These are phyloP conservation scores for Enchytraeus crypticus DNA, from an alignment of 2,888 invertebrate species.

Conservation along the genomic window DNA sequence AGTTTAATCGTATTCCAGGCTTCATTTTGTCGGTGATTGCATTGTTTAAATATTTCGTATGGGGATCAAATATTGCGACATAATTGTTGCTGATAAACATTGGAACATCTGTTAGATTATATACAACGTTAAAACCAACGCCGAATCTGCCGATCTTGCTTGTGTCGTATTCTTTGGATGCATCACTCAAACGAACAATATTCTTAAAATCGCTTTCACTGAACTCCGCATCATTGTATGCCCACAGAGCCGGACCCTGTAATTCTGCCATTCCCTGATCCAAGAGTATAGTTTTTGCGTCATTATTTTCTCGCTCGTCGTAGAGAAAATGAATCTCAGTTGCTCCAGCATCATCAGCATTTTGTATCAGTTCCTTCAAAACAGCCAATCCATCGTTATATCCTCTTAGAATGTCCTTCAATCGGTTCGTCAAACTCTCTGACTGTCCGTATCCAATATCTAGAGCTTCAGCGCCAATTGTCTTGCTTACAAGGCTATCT, in stretches of 20 bases:
- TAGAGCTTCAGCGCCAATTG: conserved; percentile 28
- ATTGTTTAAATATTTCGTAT: conserved; percentile 31
- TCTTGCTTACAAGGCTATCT: conserved; percentile 29
- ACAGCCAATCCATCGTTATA: conserved; percentile 39
- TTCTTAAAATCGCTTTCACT: conserved; percentile 34
- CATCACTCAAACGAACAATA: conserved; percentile 34
- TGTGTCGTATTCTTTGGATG: conserved; percentile 32
- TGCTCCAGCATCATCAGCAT: conserved; percentile 40
- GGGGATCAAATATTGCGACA: conserved; percentile 41
- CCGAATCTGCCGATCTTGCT: conserved; percentile 40
- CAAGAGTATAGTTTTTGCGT: conserved; percentile 26
- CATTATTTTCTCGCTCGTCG: conserved; percentile 33
- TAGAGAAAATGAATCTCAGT: conserved; percentile 33
- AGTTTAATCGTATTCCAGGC: conserved; percentile 31
- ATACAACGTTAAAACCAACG: conserved; percentile 42
- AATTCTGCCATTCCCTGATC: conserved; percentile 31
- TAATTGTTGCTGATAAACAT: conserved; percentile 34
- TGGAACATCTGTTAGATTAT: conserved; percentile 43
- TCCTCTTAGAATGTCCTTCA: conserved; percentile 31
- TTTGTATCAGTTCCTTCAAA: conserved; percentile 39
- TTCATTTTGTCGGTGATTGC: conserved; percentile 17
- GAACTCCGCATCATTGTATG: conserved; percentile 36
- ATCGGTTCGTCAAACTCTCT: conserved; percentile 33
- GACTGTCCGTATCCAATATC: conserved; percentile 33
- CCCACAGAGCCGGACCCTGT: conserved; percentile 39